phyloP scores from a whole-genome alignment of 2,888 invertebrate species.

The Hirtodrosophila alboralis region DNA sequence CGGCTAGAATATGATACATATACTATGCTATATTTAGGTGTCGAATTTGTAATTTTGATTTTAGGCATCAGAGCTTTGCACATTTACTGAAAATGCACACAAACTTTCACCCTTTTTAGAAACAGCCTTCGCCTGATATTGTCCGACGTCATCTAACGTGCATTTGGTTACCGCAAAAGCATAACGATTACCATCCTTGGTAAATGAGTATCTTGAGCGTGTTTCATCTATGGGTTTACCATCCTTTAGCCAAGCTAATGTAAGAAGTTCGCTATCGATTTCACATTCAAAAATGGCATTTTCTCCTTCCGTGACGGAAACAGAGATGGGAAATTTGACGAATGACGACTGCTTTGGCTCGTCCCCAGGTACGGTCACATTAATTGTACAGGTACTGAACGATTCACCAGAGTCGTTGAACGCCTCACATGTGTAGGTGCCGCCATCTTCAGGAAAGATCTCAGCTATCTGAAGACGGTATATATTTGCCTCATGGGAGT shows the following conservation, averaged over 20 bases:
- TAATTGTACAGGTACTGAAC: conserved; percentile 95
- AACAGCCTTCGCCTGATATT: conserved; percentile 93
- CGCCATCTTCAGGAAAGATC: conserved; percentile 95
- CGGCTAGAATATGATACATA: too few species aligned
- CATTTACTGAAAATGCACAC: conserved; percentile 94
- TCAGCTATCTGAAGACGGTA: conserved; percentile 96
- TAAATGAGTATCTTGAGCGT: conserved; percentile 91
- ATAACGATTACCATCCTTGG: conserved; percentile 92
- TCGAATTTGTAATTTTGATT: neutral
- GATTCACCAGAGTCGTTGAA: conserved; percentile 97
- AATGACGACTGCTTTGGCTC: conserved; percentile 92
- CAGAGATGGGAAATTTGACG: conserved; percentile 94
- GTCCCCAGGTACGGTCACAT: conserved; percentile 94
- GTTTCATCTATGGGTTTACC: conserved; percentile 94
- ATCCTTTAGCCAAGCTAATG: conserved; percentile 95
- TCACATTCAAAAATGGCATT: conserved; percentile 92
- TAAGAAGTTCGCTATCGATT: conserved; percentile 89
- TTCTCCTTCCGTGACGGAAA: conserved; percentile 92
- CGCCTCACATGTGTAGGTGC: conserved; percentile 97
- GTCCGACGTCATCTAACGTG: conserved; percentile 91
- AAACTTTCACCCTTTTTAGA: conserved; percentile 93
- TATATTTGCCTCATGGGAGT: conserved; percentile 94
- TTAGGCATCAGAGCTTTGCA: conserved; percentile 83
- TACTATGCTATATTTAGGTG: neutral
- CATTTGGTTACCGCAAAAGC: conserved; percentile 91